Conservation (phyloP, 2,113 vertebrate genomes). For the Muntiacus reevesi region DNA sequence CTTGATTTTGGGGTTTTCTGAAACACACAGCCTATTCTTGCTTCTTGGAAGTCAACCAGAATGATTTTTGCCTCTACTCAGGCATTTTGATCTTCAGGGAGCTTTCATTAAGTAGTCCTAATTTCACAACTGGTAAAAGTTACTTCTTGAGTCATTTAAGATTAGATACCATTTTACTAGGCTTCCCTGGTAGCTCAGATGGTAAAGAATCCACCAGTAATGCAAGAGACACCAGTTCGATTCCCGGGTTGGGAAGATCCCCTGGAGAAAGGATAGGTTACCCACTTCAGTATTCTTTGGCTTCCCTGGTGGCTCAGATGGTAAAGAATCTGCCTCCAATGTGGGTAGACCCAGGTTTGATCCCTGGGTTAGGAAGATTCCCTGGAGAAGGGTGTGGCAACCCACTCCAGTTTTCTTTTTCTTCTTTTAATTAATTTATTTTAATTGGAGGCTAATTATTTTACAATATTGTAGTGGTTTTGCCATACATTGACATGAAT, state of each 20-base stretch:
- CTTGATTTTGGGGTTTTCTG: neutral
- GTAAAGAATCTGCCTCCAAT: neutral
- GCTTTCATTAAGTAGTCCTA: neutral
- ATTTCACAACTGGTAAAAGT: neutral
- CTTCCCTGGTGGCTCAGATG: neutral
- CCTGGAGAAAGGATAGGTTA: neutral
- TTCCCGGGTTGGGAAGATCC: neutral
- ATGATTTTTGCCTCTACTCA: neutral
- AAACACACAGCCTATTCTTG: neutral
- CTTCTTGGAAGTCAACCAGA: neutral
- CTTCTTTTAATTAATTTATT: neutral
- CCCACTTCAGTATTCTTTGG: neutral
- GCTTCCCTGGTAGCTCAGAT: neutral
- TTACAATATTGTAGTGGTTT: neutral
- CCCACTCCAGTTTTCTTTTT: neutral
- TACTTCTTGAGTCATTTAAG: neutral
- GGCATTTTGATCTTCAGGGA: neutral
- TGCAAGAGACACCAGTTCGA: rapidly evolving
- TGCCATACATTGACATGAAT: neutral
- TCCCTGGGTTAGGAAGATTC: neutral
- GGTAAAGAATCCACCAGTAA: neutral
- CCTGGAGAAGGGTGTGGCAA: neutral
- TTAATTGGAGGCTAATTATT: neutral
- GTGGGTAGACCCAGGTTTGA: neutral
- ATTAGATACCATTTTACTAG: neutral